Conservation (phyloP, 2,113 vertebrate genomes). For the Sminthopsis crassicaudata region DNA sequence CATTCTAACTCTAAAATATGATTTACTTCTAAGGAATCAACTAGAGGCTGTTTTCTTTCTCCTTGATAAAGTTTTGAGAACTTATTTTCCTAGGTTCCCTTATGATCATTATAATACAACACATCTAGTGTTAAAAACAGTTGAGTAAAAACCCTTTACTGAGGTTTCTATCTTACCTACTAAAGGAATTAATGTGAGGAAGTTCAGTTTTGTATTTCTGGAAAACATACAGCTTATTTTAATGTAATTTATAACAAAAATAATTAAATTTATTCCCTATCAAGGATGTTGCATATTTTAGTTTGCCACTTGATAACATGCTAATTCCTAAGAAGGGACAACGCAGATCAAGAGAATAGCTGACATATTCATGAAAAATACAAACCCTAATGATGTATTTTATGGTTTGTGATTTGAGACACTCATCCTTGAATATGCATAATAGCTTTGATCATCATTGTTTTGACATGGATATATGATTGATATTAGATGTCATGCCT, state of each 20-base stretch:
- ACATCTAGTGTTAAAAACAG: constrained; percentile 40
- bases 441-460: constrained; percentile 70
- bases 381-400: constrained; percentile 65
- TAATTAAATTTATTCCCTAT: constrained; percentile 68
- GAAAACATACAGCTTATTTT: constrained; percentile 56
- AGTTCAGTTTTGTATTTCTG: constrained; percentile 60
- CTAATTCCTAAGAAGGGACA: constrained; percentile 62
- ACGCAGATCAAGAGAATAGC: constrained; percentile 60
- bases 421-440: constrained; percentile 63
- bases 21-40: background rate
- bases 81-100: background rate
- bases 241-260: constrained; percentile 69
- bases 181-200: background rate
- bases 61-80: background rate
- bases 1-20: background rate
- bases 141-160: background rate
- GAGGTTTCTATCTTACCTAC: background rate
- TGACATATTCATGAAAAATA: constrained; percentile 76
- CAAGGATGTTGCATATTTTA: constrained; percentile 44
- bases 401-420: constrained; percentile 73
- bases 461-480: constrained; percentile 71
- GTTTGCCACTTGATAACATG: constrained; percentile 59
- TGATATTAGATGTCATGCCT: constrained; percentile 57
- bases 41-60: background rate
- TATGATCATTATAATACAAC: constrained; percentile 7